Evolutionary conservation across 2,797 vertebrate species (phyloP).

Genomic region (Fundulus diaphanus): DNA sequence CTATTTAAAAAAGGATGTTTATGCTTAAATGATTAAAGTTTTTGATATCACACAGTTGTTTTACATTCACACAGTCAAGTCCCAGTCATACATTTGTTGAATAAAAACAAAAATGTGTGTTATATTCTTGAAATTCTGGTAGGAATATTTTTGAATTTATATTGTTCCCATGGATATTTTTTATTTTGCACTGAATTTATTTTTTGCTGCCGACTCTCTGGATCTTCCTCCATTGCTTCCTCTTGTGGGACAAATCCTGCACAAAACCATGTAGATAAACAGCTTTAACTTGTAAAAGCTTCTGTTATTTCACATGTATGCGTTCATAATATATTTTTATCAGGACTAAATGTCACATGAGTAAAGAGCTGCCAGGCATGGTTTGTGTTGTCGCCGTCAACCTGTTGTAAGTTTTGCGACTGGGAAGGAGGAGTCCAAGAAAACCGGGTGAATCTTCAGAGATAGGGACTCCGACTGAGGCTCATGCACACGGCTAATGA

Average conservation of each 20-base stretch:
- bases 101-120: slow-evolving; percentile 52
- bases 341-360: slow-evolving; percentile 41
- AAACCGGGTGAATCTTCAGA: slow-evolving; percentile 31
- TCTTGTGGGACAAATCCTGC: slow-evolving; percentile 47
- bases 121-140: slow-evolving; percentile 65
- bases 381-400: slow-evolving; percentile 54
- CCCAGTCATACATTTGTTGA: slow-evolving; percentile 56
- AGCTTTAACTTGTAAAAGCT: slow-evolving; percentile 38
- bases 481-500: slow-evolving; percentile 47
- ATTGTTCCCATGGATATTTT: slow-evolving; percentile 35
- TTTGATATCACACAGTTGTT: slow-evolving; percentile 58
- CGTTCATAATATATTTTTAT: slow-evolving; percentile 54
- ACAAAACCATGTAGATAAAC: slow-evolving; percentile 62
- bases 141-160: slow-evolving; percentile 62
- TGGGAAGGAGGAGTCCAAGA: slow-evolving; percentile 8
- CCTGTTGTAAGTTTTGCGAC: slow-evolving; percentile 29
- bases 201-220: slow-evolving; percentile 55
- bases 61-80: slow-evolving; percentile 45
- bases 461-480: slow-evolving; percentile 34
- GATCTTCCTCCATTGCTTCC: slow-evolving; percentile 65
- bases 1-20: slow-evolving; percentile 58
- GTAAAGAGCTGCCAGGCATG: slow-evolving; percentile 56
- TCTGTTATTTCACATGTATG: slow-evolving; percentile 48
- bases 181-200: slow-evolving; percentile 60
- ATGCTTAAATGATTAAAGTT: slow-evolving; percentile 60